These are phyloP conservation scores for Oryctes rhinoceros DNA, from an alignment of 1,140 invertebrate species.

Conservation along the genomic window DNA sequence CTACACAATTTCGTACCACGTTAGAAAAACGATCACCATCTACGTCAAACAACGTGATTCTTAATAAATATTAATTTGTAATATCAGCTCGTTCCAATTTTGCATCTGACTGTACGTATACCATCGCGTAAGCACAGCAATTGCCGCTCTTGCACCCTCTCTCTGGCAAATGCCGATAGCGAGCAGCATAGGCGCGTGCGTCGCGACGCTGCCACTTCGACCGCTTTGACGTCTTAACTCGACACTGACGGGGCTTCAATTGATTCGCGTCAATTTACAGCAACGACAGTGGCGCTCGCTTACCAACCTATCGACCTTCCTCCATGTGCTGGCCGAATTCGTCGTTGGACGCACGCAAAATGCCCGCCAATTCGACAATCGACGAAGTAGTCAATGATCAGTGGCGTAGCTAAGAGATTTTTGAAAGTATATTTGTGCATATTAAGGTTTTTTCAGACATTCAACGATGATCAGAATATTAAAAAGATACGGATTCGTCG, in stretches of 20 bases:
- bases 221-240: constrained; percentile 42
- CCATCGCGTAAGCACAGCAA: neutral
- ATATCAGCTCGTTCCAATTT: neutral
- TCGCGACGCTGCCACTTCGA: constrained; percentile 35
- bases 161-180: constrained; percentile 5
- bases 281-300: constrained; percentile 2
- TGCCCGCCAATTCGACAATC: constrained; percentile 23
- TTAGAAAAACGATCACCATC: too few species aligned
- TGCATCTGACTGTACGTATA: neutral
- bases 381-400: neutral
- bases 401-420: neutral
- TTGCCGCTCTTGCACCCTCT: constrained; percentile 1
- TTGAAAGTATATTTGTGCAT: too few species aligned
- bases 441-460: too few species aligned
- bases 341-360: constrained; percentile 19
- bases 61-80: too few species aligned
- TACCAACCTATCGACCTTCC: neutral
- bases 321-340: constrained; percentile 9
- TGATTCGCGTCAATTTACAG: constrained; percentile 50
- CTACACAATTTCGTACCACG: too few species aligned
- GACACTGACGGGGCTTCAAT: constrained; percentile 48
- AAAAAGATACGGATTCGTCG: too few species aligned
- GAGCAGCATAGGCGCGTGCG: neutral
- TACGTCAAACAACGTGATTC: too few species aligned
- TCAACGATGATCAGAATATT: too few species aligned